Evolutionary conservation across 2,888 invertebrate genomes (phyloP).

Genomic region (Leptodirus hochenwartii): DNA sequence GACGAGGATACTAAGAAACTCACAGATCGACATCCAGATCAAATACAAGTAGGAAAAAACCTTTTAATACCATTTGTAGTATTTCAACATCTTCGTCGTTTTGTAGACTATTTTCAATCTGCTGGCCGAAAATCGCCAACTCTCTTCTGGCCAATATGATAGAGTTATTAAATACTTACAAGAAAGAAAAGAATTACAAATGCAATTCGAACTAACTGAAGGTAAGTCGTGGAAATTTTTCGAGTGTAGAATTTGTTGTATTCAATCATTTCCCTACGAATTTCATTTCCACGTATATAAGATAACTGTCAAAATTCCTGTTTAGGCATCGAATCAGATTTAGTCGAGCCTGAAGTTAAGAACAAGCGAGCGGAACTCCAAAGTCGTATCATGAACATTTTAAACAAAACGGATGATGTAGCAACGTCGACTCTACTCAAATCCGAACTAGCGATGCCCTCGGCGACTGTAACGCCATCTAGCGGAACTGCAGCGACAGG

Average conservation of each 20-base stretch:
- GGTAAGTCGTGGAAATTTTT: too few relatives aligned
- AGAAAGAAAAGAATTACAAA: slow-evolving; percentile 54
- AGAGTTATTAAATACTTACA: slow-evolving; percentile 53
- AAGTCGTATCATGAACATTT: slow-evolving; percentile 58
- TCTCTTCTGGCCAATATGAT: slow-evolving; percentile 65
- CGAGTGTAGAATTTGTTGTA: too few relatives aligned
- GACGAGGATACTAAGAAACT: slow-evolving; percentile 19
- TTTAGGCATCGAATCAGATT: slow-evolving; percentile 20
- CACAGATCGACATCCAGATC: slow-evolving; percentile 38
- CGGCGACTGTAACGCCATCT: slow-evolving; percentile 9
- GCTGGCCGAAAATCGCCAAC: slow-evolving; percentile 60
- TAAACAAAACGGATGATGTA: slow-evolving; percentile 34
- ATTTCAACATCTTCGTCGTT: slow-evolving; percentile 8
- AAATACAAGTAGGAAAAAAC: slow-evolving; percentile 33
- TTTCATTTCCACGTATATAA: too few relatives aligned
- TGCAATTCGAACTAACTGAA: slow-evolving; percentile 57
- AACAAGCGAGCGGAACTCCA: slow-evolving; percentile 54
- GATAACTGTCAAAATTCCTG: too few relatives aligned
- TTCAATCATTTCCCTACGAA: too few relatives aligned
- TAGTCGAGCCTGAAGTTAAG: slow-evolving; percentile 25
- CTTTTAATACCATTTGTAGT: not conserved
- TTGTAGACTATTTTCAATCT: slow-evolving; percentile 47
- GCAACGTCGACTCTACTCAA: slow-evolving; percentile 17
- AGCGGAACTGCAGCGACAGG: slow-evolving; percentile 15
- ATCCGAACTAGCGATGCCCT: slow-evolving; percentile 15